A percentile compares a stretch with the other conserved stretches of the same genome.
phyloP scores from a whole-genome alignment of 2,888 invertebrate genomes.

The Heliconius hortense region DNA sequence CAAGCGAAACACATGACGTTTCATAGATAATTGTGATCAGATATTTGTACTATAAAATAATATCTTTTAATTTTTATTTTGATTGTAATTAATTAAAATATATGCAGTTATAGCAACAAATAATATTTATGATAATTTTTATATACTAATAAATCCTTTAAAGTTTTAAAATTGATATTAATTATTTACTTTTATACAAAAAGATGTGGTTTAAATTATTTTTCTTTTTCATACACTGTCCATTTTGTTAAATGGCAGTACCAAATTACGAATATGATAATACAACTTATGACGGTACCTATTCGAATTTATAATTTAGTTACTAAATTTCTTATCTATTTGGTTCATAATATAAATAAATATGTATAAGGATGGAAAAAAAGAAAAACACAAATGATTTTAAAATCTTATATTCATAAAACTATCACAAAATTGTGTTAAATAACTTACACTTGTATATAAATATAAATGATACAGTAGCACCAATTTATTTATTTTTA shows the following conservation, averaged over 20 bases:
- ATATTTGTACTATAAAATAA: slow-evolving; percentile 12
- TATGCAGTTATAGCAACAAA: background rate
- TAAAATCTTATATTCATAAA: slow-evolving; percentile 29
- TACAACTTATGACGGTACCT: no score
- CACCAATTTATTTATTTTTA: slow-evolving; percentile 29
- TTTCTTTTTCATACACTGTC: no score
- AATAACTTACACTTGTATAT: slow-evolving; percentile 29
- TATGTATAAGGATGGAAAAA: background rate
- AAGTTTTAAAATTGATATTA: background rate
- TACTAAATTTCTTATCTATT: no score
- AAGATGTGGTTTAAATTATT: no score
- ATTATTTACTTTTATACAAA: background rate
- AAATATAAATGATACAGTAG: slow-evolving; percentile 32
- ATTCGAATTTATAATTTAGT: no score
- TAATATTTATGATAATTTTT: background rate
- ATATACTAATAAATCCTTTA: background rate
- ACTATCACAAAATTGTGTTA: slow-evolving; percentile 36
- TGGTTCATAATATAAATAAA: no score
- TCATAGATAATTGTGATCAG: slow-evolving; percentile 31
- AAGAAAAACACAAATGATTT: slow-evolving; percentile 10
- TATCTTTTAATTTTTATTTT: background rate
- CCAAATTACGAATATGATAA: no score
- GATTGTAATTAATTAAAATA: background rate
- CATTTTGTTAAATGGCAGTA: no score
- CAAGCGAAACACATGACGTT: slow-evolving; percentile 35